These are phyloP conservation scores for Pammene fasciana DNA, from an alignment of 2,888 invertebrate species.

Conservation along the genomic window DNA sequence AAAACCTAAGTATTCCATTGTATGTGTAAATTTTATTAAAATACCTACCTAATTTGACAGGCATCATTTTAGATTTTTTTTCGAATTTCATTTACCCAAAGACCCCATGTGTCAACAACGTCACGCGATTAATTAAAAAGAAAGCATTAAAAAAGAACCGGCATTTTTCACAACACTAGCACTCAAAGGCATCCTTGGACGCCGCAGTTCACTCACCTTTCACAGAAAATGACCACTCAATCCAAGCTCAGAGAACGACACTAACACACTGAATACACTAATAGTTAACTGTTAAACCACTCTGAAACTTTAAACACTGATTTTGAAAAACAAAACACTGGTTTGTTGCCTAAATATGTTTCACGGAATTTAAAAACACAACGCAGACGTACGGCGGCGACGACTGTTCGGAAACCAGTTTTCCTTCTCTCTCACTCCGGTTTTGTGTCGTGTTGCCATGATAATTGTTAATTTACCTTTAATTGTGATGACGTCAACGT, in stretches of 20 bases:
- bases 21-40: too few species aligned
- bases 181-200: constrained; percentile 58
- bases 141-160: constrained; percentile 31
- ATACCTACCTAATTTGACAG: too few species aligned
- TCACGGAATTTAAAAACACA: constrained; percentile 62
- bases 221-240: constrained; percentile 54
- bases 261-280: constrained; percentile 44
- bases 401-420: constrained; percentile 67
- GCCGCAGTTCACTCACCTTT: constrained; percentile 72
- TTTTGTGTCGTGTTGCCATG: constrained; percentile 61
- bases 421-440: constrained; percentile 72
- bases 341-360: constrained; percentile 70
- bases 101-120: neutral
- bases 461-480: constrained; percentile 28
- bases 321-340: constrained; percentile 60
- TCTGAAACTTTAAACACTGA: constrained; percentile 57
- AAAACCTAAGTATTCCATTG: too few species aligned
- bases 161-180: constrained; percentile 38
- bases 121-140: constrained; percentile 2
- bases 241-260: constrained; percentile 54
- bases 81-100: too few species aligned
- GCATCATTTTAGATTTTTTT: too few species aligned
- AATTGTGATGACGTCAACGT: constrained; percentile 6
- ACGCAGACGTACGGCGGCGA: constrained; percentile 56
- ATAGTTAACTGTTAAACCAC: constrained; percentile 44